Base-by-base conservation (phyloP, 2,797 vertebrate species). In the Sardinella longiceps region DNA sequence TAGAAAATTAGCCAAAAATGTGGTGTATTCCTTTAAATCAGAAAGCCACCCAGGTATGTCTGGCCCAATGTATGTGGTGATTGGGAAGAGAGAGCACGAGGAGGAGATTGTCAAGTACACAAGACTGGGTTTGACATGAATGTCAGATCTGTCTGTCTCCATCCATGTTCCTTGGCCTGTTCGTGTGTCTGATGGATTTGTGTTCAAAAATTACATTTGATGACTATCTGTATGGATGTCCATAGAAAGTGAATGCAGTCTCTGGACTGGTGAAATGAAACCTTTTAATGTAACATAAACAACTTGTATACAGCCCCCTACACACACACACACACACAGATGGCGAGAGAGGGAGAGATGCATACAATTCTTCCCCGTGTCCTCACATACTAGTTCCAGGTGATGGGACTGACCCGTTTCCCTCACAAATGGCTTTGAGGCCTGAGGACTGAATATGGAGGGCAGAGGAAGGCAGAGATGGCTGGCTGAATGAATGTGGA, bases 91-190 rank as follows among this genome's bases (percentile, higher is more conserved):
- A 77, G 70, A 33, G 30, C 28, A 23, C 5, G 66, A 18, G 3
- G 70, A 20, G 18, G 51, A 43, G 5, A 77, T 3, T 15, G 70
- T 23, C 6, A 7, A 20, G 18, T 7, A 43, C 33, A 18, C 39
- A 77, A 39, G 70, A 77, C 70, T 4, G 15, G 70, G 33, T 77
- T 77, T 77, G 70, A 77, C 70, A 77, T 77, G 70, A 43, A 86
- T 77, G 51, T 45, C 46, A 43, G 43, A 37, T 66, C 82, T 46
- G 58, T 80, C 80, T 45, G 23, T 23, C 37, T 77, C 33, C 37
- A 43, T 77, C 5, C 37, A 23, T 77, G 70, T 77, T 43, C 18
- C 37, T 39, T 77, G 7, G 20, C 33, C 70, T 43, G 33, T n/a
- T n/a, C n/a, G n/a, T 43, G 30, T 74, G 39, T 18, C 11, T 77